Percentiles rank a stretch among this genome's conserved stretches.
Evolutionary conservation across 2,888 invertebrate genomes (phyloP).

Genomic region (Agrilus cyanescens): DNA sequence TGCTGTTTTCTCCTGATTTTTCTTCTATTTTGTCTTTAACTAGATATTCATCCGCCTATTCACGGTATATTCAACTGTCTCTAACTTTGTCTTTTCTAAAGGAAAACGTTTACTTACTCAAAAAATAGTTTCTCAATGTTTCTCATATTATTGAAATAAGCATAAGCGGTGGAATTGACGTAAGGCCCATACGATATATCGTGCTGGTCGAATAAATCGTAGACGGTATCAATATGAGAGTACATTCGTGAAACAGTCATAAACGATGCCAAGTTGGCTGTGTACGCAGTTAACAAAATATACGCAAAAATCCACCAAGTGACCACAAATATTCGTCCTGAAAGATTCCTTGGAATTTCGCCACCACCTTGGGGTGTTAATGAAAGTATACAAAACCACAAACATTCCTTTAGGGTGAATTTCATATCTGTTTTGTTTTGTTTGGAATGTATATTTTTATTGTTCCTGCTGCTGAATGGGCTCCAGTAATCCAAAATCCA

Average conservation of each 20-base stretch:
- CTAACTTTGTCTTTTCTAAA: too few relatives aligned
- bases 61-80: too few relatives aligned
- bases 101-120: constrained; percentile 51
- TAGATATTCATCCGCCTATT: too few relatives aligned
- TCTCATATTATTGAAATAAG: constrained; percentile 93
- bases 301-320: constrained; percentile 99
- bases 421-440: constrained; percentile 89
- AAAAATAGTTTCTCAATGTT: constrained; percentile 90
- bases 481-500: constrained; percentile 96
- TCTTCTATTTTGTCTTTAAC: too few relatives aligned
- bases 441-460: constrained; percentile 72
- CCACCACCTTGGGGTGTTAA: constrained; percentile 91
- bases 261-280: constrained; percentile 95
- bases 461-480: constrained; percentile 94
- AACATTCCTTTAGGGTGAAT: constrained; percentile 89
- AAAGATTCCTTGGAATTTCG: constrained; percentile 91
- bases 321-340: constrained; percentile 88
- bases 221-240: constrained; percentile 83
- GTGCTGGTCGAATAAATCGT: constrained; percentile 82
- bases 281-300: constrained; percentile 97
- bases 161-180: constrained; percentile 78
- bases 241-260: constrained; percentile 88
- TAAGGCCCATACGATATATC: constrained; percentile 92
- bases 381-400: constrained; percentile 99
- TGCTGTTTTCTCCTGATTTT: too few relatives aligned